Percentiles rank a stretch among this genome's conserved stretches.
These are phyloP conservation scores for Liodrosophila aerea DNA, from an alignment of 2,888 invertebrate species.

Conservation along the genomic window DNA sequence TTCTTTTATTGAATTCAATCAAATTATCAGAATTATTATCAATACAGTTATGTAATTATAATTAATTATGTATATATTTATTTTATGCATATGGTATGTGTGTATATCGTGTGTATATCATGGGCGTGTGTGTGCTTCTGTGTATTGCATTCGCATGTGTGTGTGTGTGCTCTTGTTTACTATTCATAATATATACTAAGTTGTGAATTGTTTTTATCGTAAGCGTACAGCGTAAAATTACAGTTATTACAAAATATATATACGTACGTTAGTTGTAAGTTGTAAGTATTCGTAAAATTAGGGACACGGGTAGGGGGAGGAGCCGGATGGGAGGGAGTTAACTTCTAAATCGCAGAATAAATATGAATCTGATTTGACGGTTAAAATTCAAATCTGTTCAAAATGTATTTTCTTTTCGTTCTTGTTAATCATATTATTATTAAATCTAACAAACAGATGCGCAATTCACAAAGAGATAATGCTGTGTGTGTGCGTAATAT, in stretches of 20 bases:
- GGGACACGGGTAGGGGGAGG: slow-evolving; percentile 1
- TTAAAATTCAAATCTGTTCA: slow-evolving; percentile 29
- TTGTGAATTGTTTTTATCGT: slow-evolving; percentile 3
- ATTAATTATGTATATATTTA: slow-evolving; percentile 47
- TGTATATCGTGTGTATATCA: slow-evolving; percentile 22
- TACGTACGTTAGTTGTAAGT: not conserved
- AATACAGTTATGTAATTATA: slow-evolving; percentile 28
- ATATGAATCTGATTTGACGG: slow-evolving; percentile 17
- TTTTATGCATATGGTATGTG: slow-evolving; percentile 30
- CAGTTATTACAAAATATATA: slow-evolving; percentile 40
- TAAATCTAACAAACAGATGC: slow-evolving; percentile 38
- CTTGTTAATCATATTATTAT: slow-evolving; percentile 22
- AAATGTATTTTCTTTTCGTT: slow-evolving; percentile 17
- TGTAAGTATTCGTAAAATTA: not conserved
- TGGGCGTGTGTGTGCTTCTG: slow-evolving; percentile 45
- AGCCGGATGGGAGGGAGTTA: slow-evolving; percentile 10
- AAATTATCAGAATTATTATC: slow-evolving; percentile 39
- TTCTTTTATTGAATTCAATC: slow-evolving; percentile 56
- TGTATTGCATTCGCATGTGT: slow-evolving; percentile 32
- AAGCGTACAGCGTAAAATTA: slow-evolving; percentile 31
- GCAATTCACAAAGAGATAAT: slow-evolving; percentile 26
- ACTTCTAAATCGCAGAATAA: slow-evolving; percentile 49
- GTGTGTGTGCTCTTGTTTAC: slow-evolving; percentile 43
- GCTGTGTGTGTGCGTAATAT: slow-evolving; percentile 14
- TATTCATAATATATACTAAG: slow-evolving; percentile 20